Percentiles rank a stretch among this genome's conserved stretches.
These are phyloP conservation scores for Setophaga kirtlandii DNA, from an alignment of 2,113 vertebrate genomes.

Conservation along the genomic window DNA sequence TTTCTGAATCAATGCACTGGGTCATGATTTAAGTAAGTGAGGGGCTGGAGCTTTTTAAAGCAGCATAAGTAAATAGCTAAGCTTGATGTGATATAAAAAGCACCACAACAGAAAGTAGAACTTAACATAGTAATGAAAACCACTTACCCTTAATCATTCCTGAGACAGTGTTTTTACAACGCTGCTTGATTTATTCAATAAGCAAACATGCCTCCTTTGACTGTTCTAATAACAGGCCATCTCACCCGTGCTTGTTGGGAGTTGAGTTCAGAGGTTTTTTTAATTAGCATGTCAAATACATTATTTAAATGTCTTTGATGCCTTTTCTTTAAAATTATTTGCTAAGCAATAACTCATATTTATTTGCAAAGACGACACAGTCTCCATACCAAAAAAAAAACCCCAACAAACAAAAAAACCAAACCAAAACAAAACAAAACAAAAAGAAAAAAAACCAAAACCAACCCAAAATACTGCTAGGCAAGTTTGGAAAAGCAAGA, in stretches of 20 bases:
- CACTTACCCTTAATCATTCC: constrained; percentile 54
- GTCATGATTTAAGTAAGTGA: background rate
- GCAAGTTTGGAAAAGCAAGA: constrained; percentile 1
- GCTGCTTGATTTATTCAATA: constrained; percentile 39
- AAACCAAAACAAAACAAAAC: too few species aligned
- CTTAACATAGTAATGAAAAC: constrained; percentile 53
- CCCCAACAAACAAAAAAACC: background rate
- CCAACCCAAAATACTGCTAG: background rate
- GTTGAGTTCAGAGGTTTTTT: background rate
- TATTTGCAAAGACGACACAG: background rate
- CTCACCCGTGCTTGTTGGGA: constrained; percentile 19
- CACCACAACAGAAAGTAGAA: constrained; percentile 53
- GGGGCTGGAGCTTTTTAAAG: background rate
- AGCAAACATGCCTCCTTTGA: constrained; percentile 30
- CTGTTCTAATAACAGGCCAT: constrained; percentile 38
- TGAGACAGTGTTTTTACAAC: constrained; percentile 47
- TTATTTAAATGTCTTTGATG: constrained; percentile 45
- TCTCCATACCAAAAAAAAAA: background rate
- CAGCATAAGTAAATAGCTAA: background rate
- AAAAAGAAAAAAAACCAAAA: background rate
- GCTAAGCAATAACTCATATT: constrained; percentile 15
- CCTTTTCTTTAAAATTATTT: constrained; percentile 29
- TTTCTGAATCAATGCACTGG: background rate
- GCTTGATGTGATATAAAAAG: constrained; percentile 37
- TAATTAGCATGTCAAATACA: background rate